Evolutionary conservation across 2,888 invertebrate species (phyloP), one percentile per base, ranked within the genome.

Genomic region (Baronia brevicornis): DNA sequence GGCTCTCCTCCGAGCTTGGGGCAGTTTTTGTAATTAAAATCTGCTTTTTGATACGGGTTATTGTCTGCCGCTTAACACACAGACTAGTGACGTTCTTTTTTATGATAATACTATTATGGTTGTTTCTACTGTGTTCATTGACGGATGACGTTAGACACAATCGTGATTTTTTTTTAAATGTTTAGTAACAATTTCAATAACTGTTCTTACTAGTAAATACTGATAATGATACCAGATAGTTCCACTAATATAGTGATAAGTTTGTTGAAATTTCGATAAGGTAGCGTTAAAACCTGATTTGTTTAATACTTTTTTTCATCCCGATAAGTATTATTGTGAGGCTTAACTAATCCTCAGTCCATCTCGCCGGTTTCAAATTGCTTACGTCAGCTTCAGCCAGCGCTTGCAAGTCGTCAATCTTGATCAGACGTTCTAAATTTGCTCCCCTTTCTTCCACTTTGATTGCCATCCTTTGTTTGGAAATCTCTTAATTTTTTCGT

Each of bases 1-100:
- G 31, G 42, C n/a, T n/a, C n/a, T n/a, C n/a, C n/a, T n/a, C 36
- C 41, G 40, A 44, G 51, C 72, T 52, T 33, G 48, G 39, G 70
- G 72, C 72, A 50, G 65, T 60, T 60, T 52, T 51, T 65, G 70
- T 79, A 77, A 80, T 80, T 79, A 80, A 79, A 79, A 77, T 68
- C 63, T 55, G 71, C 71, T 72, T 68, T 75, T 79, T 68, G 65
- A 56, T 62, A 61, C 49, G 45, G 54, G 38, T 42, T 48, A 54
- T 58, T 49, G 54, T 51, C 47, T 50, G 48, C 38, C 41, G 31
- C 31, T 35, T 36, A 44, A 38, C 42, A 33, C 33, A 31, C 27
- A 28, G 33, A 36, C 29, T 33, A 39, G 44, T 33, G 41, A 37
- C 35, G 41, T 32, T 24, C 37, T 27, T 43, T 43, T 43, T 43